Evolutionary conservation across 2,797 vertebrate species (phyloP), one percentile per base, ranked within the genome.

Genomic region (Protosalanx chinensis): DNA sequence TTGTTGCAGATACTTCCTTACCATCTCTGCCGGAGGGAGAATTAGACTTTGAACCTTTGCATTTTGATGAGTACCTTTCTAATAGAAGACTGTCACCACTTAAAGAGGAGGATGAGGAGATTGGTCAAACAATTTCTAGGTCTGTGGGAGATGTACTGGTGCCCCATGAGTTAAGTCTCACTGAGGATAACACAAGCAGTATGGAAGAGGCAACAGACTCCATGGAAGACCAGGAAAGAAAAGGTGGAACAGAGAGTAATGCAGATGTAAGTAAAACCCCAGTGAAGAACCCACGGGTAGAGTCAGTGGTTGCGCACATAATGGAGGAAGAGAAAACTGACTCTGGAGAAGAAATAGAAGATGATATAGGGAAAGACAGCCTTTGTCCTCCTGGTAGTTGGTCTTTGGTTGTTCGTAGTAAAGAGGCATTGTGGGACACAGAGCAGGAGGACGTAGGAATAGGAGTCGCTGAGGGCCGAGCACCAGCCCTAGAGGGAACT

Each of bases 11-110:
- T 30, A 35, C 74, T 49, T 77, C 84, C 60, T 49, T 76, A 74
- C 57, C 80, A 41, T 76, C 79, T 0, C 86, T 86, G 6, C n/a
- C 67, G 3, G 86, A 86, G 27, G 85, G 63, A 76, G 88, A 91
- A 59, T 73, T 89, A 79, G 87, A 90, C 73, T 91, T 92, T 86
- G 89, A 90, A 60, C 76, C 74, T 73, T 72, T 89, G 5, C 32
- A 77, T 72, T 86, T 82, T 68, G 80, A 84, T 23, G 86, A 85
- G 70, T 76, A 30, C 78, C 32, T 29, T 3, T 67, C 51, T 60
- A 6, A 53, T 20, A 70, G 80, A 74, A 77, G 56, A 1, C 3
- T 58, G 32, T 13, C 51, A 29, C 51, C 32, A 37, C 23, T 15
- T 53, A 76, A 72, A 76, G 75, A 80, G 41, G 74, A 80, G 69